Base-by-base conservation (phyloP, 1,140 invertebrate genomes). In the Oppia nitens region DNA sequence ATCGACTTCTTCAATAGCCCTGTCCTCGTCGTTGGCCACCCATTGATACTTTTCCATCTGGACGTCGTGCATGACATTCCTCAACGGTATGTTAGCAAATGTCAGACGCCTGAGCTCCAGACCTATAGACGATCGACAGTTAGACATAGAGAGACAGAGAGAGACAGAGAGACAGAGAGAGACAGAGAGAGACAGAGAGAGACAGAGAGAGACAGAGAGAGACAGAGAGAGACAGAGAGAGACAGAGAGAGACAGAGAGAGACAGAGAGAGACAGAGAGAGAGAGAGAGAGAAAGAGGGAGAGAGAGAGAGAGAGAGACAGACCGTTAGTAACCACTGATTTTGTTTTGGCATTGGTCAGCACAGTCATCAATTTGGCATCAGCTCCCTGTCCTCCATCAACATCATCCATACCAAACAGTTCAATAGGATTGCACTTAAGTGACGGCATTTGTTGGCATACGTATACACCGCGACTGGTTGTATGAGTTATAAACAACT, bases 401-500 rank as follows among this genome's bases (percentile, higher is more conserved):
- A 4, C 25, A 26, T 11, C 53, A 40, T 40, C 32, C 17, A 17
- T 24, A 48, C 28, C 32, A 14, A 6, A 57, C 23, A 57, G n/a
- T 17, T 1, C n/a, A 48, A 28, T 24, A 20, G 55, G 55, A 57
- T 57, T 40, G 28, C 55, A 57, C 28, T 57, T 57, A 23, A 57
- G 28, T 26, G 45, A 48, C 25, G 55, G 55, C n/a, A 57, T 48
- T 48, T 11, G 14, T 3, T 17, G 27, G 14, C 29, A 27, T 3
- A 57, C 55, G 25, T 57, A 29, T 48, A 57, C 47, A 29, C 17
- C 47, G 6, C 55, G 55, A 23, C 24, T 20, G 25, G 40, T 32
- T 20, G 55, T 57, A 23, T 57, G 55, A 23, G 45, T 27, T 2
- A 29, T 40, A 27, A 17, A 52, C 2, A 76, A 71, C 64, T 78